Conservation (phyloP, 35 echinoderm and acorn worm species). For the Acanthaster planci region DNA sequence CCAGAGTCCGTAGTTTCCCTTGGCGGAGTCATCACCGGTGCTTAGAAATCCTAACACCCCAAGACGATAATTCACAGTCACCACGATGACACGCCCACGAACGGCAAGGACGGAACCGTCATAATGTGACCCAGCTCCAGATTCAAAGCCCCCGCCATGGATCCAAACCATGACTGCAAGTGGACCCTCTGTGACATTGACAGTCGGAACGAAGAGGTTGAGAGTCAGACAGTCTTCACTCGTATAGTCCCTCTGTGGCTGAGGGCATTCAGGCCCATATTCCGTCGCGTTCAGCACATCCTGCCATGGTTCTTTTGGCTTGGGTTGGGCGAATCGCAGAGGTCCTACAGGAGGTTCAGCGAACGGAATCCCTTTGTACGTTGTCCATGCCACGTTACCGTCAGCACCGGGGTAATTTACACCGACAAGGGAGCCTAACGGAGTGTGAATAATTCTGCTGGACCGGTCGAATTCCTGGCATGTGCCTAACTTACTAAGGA, state of each 20-base stretch:
- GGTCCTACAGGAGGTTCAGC: constrained; percentile 38
- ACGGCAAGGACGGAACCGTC: constrained; percentile 34
- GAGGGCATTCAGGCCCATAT: constrained; percentile 16
- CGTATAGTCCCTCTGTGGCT: background rate
- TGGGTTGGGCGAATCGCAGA: constrained; percentile 17
- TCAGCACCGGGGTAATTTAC: too few relatives aligned
- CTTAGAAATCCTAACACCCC: constrained; percentile 56
- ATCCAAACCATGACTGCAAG: constrained; percentile 36
- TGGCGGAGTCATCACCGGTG: constrained; percentile 38
- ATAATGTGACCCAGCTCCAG: background rate
- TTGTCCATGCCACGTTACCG: background rate
- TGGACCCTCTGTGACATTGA: background rate
- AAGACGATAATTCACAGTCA: constrained; percentile 55
- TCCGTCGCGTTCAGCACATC: constrained; percentile 31
- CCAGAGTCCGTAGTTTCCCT: constrained; percentile 19
- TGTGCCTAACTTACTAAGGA: too few relatives aligned
- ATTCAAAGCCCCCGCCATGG: constrained; percentile 2
- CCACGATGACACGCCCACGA: constrained; percentile 46
- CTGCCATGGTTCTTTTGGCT: constrained; percentile 23
- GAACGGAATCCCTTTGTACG: constrained; percentile 21
- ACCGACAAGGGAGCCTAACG: too few relatives aligned
- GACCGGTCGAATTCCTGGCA: too few relatives aligned
- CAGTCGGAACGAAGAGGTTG: constrained; percentile 25
- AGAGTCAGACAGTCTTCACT: constrained; percentile 44
- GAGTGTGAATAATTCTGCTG: too few relatives aligned